A percentile compares a stretch with the other conserved stretches of the same genome.
These are phyloP conservation scores for Pseudomugil gertrudae DNA, from an alignment of 2,797 vertebrate genomes.

Conservation along the genomic window DNA sequence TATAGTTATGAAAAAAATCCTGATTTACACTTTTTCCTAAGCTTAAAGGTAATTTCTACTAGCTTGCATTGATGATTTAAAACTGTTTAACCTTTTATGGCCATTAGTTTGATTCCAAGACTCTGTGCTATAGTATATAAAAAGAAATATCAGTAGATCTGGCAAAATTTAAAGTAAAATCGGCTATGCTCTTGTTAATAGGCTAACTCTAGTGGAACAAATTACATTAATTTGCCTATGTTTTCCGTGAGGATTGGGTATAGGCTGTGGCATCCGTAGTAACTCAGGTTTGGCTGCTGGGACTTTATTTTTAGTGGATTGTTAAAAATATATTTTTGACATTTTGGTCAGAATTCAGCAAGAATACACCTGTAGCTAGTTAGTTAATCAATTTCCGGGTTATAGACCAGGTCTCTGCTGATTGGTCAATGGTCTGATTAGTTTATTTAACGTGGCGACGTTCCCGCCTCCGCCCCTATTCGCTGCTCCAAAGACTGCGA, in stretches of 20 bases:
- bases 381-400: conserved; percentile 43
- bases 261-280: too few species aligned
- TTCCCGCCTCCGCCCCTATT: conserved; percentile 69
- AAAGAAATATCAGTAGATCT: background rate
- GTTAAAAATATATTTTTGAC: background rate
- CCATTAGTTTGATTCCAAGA: background rate
- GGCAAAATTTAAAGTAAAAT: too few species aligned
- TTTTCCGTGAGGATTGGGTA: too few species aligned
- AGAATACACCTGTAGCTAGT: conserved; percentile 66
- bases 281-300: too few species aligned
- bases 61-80: background rate
- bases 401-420: conserved; percentile 31
- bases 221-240: conserved; percentile 5
- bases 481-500: conserved; percentile 31
- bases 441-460: conserved; percentile 69
- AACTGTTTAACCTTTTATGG: background rate
- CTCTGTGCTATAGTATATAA: background rate
- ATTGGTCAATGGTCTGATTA: conserved; percentile 72
- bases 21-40: background rate
- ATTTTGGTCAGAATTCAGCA: background rate
- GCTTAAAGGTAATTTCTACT: background rate
- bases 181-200: background rate
- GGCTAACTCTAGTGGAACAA: background rate
- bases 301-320: background rate
- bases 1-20: background rate